These are phyloP conservation scores for Paramisgurnus dabryanus DNA, from an alignment of 2,113 vertebrate species.

Conservation along the genomic window DNA sequence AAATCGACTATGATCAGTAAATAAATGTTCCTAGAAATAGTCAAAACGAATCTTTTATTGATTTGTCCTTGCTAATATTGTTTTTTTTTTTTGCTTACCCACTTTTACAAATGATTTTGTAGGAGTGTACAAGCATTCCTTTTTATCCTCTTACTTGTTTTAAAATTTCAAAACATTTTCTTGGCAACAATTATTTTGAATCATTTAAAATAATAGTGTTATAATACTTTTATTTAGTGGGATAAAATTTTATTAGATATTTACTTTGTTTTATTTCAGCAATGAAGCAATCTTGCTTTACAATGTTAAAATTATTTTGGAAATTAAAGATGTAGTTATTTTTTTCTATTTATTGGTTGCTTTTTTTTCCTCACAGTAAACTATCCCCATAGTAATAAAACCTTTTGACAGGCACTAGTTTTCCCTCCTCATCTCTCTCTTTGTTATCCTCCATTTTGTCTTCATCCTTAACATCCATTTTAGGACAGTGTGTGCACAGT, in stretches of 20 bases:
- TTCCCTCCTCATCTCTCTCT: neutral
- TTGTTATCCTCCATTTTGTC: conserved; percentile 48
- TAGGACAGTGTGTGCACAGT: conserved; percentile 38
- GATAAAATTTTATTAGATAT: neutral
- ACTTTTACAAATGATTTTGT: neutral
- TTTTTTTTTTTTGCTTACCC: neutral
- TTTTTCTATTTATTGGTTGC: neutral
- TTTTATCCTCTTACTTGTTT: neutral
- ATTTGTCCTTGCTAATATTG: neutral
- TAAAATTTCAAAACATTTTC: neutral
- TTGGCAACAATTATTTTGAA: neutral
- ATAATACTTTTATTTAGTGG: neutral
- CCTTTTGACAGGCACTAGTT: conserved; percentile 7
- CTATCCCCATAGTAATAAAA: neutral
- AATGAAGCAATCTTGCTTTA: neutral
- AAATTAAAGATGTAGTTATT: neutral
- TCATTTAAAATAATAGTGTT: neutral
- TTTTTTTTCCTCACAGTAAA: neutral
- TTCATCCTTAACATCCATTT: conserved; percentile 41
- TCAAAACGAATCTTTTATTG: neutral
- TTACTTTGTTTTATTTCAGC: neutral
- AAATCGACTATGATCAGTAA: neutral
- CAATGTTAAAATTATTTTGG: neutral
- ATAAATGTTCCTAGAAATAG: neutral
- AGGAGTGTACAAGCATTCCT: neutral